Evolutionary conservation across 2,113 vertebrate genomes (phyloP), one percentile per base, ranked within the genome.

Genomic region (Cygnus atratus): DNA sequence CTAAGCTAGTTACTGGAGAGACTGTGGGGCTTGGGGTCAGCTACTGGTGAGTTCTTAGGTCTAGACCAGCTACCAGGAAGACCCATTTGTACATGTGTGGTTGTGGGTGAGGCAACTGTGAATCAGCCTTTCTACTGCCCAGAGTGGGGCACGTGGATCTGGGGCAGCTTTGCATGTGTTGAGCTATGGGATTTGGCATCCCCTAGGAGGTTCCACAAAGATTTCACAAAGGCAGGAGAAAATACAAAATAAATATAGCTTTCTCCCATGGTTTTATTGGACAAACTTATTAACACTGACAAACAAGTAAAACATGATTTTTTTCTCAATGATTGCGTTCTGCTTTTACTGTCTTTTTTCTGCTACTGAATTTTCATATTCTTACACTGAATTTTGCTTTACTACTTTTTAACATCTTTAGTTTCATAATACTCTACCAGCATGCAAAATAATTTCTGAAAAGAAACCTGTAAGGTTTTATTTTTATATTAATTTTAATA

Each of bases 101-200:
- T 62, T 14, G 4, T 4, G 25, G 3, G 9, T 71, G 31, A 70
- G 26, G 6, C 17, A 68, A 1, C 12, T 20, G 35, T 2, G 1
- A 44, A 85, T 43, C 37, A 71, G 37, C 29, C 26, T 29, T 13
- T 5, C 7, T 26, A 2, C 2, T 50, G 52, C 10, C 5, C 14
- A 31, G 48, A 80, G 67, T 19, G 61, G 62, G 58, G 54, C 46
- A 33, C 5, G 3, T 0, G 0, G 26, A 35, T 44, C 14, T 3
- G 48, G 26, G 44, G 21, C 59, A 83, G 35, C 19, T 3, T 3
- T 41, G 43, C 16, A 26, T 75, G 52, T 75, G 20, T 55, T 82
- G 68, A 54, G 31, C 52, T 76, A 16, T 63, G 58, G n/a, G 10
- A n/a, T 33, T 29, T 31, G 16, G 3, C 39, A 55, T 10, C 31